A percentile compares a stretch with the other conserved stretches of the same genome.
phyloP scores from a whole-genome alignment of 2,888 invertebrate genomes.

The Orthonychiurus folsomi region DNA sequence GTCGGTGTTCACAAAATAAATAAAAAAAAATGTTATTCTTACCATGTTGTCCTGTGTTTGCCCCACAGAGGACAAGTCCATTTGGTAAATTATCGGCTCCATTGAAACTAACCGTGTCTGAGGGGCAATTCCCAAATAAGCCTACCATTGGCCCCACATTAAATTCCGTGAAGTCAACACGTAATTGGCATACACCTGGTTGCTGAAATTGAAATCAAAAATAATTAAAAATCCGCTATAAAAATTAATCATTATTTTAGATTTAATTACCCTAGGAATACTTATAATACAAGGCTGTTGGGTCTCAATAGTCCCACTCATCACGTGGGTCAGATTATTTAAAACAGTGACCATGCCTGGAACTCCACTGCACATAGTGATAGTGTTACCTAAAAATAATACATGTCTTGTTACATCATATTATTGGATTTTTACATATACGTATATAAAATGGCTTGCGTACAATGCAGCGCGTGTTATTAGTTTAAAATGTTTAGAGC shows the following conservation, averaged over 20 bases:
- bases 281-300: constrained; percentile 9
- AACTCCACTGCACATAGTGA: neutral
- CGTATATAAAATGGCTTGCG: neutral
- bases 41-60: constrained; percentile 3
- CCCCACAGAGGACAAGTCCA: constrained; percentile 9
- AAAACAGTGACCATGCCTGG: constrained; percentile 4
- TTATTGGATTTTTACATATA: neutral
- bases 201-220: neutral
- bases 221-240: neutral
- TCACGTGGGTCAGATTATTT: constrained; percentile 2
- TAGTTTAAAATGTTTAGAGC: too few species aligned
- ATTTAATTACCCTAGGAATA: constrained; percentile 12
- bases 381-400: neutral
- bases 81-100: constrained; percentile 9
- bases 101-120: constrained; percentile 7
- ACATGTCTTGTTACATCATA: neutral
- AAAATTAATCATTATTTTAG: neutral
- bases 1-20: too few species aligned
- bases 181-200: constrained; percentile 12
- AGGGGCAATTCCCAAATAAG: constrained; percentile 12
- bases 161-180: constrained; percentile 9
- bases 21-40: too few species aligned
- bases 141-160: neutral
- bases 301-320: constrained; percentile 5
- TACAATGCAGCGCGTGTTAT: constrained; percentile 13